phyloP scores from a whole-genome alignment of 2,797 vertebrate genomes.

The Acanthis flammea region DNA sequence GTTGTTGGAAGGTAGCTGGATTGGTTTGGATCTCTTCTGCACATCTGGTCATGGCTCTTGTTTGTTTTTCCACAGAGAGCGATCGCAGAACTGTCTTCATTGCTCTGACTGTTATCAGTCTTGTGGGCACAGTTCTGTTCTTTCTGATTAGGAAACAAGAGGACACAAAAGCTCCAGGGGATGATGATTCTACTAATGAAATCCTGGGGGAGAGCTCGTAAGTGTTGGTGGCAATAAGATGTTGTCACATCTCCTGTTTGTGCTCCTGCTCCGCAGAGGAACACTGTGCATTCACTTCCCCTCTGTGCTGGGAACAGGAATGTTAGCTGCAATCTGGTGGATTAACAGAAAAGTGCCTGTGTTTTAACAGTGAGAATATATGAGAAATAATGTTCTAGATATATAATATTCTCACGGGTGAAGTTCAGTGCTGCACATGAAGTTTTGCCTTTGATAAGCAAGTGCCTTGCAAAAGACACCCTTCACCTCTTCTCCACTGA shows the following conservation, averaged over 20 bases:
- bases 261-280: not conserved
- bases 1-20: not conserved
- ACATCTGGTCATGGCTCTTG: not conserved
- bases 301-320: not conserved
- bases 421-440: not conserved
- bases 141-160: conserved; percentile 91
- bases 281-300: not conserved
- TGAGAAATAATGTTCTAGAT: not conserved
- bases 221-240: conserved; percentile 32
- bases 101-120: conserved; percentile 93
- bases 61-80: conserved; percentile 78
- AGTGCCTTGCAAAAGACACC: not conserved
- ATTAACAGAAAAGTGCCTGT: not conserved
- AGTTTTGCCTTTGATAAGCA: not conserved
- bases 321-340: not conserved
- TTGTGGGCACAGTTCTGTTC: conserved; percentile 94
- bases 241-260: not conserved
- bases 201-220: conserved; percentile 68
- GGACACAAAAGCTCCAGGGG: conserved; percentile 65
- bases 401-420: not conserved
- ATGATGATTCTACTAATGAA: conserved; percentile 70
- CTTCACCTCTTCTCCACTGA: not conserved
- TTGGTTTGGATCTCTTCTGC: not conserved
- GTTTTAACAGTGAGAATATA: not conserved
- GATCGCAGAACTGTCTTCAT: conserved; percentile 95